Base-by-base conservation (phyloP, 2,888 invertebrate species). In the Mesoligia furuncula region DNA sequence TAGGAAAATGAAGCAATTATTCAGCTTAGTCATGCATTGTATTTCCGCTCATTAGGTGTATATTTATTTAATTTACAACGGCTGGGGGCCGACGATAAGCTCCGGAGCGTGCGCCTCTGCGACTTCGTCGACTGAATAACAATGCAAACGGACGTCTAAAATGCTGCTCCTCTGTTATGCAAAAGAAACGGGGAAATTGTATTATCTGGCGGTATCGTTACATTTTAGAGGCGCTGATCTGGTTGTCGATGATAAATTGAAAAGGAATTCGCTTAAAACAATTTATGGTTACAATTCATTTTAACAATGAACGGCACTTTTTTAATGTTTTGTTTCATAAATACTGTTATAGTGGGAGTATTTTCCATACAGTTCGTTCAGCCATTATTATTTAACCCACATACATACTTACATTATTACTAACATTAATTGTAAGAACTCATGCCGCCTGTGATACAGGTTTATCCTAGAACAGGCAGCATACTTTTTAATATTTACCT, bases 1-100 rank as follows among this genome's bases (percentile, higher is more conserved):
- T 92, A 91, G 90, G 86, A 88, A 91, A 93, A 95, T 95, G 93
- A 95, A 95, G 95, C 93, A 95, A 96, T 96, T 96, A 95, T 95
- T 95, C 91, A 94, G 94, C 94, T 94, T 94, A 94, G 93, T 95
- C 95, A 94, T 95, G 95, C 96, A 94, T 95, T 95, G 95, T 96
- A 94, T 96, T 96, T 95, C 94, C 95, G 94, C 96, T 96, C 96
- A 96, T 96, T 96, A 96, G 94, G 93, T 95, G 95, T 95, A 95
- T 96, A 96, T 96, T 96, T 96, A 96, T 96, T 96, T 96, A 96
- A 96, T 96, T 96, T 96, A 96, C 96, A 95, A 94, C 94, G 95
- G 94, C 96, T 96, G 96, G 94, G 94, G 93, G 92, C 91, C 90
- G 93, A 92, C 95, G 96, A 96, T 96, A 96, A 96, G 96, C 96